Base-by-base conservation (phyloP, 2,113 vertebrate genomes). In the Nannospalax galili region DNA sequence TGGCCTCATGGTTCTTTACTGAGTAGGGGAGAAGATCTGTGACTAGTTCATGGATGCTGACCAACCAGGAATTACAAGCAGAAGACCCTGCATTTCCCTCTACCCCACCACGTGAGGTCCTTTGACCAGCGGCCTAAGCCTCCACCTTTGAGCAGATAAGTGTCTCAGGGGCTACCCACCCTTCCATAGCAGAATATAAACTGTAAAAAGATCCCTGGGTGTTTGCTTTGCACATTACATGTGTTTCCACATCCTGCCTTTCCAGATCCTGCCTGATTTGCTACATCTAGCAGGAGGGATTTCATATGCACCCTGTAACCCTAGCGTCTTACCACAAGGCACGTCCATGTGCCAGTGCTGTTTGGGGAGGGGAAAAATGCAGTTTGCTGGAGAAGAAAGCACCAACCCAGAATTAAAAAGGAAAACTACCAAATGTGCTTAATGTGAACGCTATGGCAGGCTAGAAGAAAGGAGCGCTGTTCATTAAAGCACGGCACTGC, bases 41-140 rank as follows among this genome's bases (percentile, higher is more conserved):
- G 58, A 65, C 91, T 70, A 40, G 81, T 32, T 96, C 77, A 60
- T 91, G 88, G 84, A 92, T 95, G 94, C n/a, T 10, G 52, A 30
- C 84, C n/a, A 15, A 81, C 52, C 30, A 91, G n/a, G 8, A 52
- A n/a, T 45, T 26, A n/a, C 6, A n/a, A 91, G 75, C 84, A 58
- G 77, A 32, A 9, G 42, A 67, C 24, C 67, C 11, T 48, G 28
- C 56, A 48, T 26, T 5, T 22, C 48, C 48, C 48, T 52, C 48
- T 62, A 14, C 28, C 15, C 1, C 2, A 22, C 52, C 30, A 20
- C 3, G 8, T 32, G 45, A 28, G 30, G 37, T 40, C 16, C 65
- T 62, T 4, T 74, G 60, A 87, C 56, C 45, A 26, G 81, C 30
- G 52, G 56, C 45, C 62, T 11, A 52, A 75, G 45, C 35, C 45